These are phyloP conservation scores for Melanchra persicariae DNA, from an alignment of 2,888 invertebrate genomes.

Conservation along the genomic window DNA sequence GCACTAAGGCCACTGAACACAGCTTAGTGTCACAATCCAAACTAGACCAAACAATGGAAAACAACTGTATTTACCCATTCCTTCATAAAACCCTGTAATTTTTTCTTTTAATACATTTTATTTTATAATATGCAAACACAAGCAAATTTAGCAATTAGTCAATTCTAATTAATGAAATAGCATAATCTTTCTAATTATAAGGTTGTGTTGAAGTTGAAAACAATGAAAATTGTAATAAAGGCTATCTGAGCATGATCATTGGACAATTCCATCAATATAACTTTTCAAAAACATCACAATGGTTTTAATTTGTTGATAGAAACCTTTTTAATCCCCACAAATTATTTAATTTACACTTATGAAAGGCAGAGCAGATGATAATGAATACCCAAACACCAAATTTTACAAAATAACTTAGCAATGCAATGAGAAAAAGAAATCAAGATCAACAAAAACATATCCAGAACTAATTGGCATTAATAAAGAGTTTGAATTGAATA, in stretches of 20 bases:
- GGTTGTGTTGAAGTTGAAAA: not conserved
- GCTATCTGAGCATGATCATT: not conserved
- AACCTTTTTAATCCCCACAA: not conserved
- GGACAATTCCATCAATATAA: not conserved
- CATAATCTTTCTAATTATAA: not conserved
- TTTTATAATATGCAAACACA: not conserved
- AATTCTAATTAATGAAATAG: not conserved
- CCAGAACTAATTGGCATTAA: not conserved
- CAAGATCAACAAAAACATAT: not conserved
- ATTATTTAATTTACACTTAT: no score
- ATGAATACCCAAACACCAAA: not conserved
- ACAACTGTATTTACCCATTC: no score
- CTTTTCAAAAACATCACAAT: not conserved
- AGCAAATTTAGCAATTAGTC: constrained; percentile 11
- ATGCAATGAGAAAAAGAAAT: accelerated
- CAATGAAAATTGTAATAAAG: not conserved
- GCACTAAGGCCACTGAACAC: no score
- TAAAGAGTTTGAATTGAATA: not conserved
- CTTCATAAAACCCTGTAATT: not conserved
- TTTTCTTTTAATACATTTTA: not conserved
- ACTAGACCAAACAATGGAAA: not conserved
- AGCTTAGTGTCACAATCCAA: not conserved
- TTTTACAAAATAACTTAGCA: not conserved
- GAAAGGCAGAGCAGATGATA: constrained; percentile 6
- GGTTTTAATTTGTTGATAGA: not conserved